These are phyloP conservation scores for Acrobasis consociella DNA, from an alignment of 2,888 invertebrate genomes.

Conservation along the genomic window DNA sequence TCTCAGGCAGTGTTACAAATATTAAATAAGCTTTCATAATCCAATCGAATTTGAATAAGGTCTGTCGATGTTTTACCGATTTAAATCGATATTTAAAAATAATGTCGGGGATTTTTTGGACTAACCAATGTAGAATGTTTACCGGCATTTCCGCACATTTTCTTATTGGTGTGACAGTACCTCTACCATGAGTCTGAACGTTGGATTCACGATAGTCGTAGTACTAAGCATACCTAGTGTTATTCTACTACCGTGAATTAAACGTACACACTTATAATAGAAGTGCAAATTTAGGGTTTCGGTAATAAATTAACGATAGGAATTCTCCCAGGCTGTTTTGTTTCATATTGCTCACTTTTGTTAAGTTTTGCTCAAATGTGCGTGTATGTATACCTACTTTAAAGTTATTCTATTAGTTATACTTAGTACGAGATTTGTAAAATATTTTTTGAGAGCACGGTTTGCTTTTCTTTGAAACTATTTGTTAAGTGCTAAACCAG, in stretches of 20 bases:
- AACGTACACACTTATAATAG: too few relatives aligned
- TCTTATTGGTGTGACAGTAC: neutral
- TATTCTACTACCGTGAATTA: too few relatives aligned
- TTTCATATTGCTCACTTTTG: slow-evolving; percentile 75
- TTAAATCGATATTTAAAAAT: slow-evolving; percentile 15
- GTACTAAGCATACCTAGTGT: too few relatives aligned
- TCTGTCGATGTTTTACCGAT: slow-evolving; percentile 17
- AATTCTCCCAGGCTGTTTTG: slow-evolving; percentile 51
- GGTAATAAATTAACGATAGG: slow-evolving; percentile 23
- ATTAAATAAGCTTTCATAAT: slow-evolving; percentile 32
- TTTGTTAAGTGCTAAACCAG: slow-evolving; percentile 55
- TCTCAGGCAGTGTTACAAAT: slow-evolving; percentile 63
- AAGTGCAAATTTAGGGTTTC: neutral
- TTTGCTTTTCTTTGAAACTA: slow-evolving; percentile 76
- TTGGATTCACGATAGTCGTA: too few relatives aligned
- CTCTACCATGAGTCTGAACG: too few relatives aligned
- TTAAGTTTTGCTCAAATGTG: slow-evolving; percentile 81
- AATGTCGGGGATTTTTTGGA: slow-evolving; percentile 5
- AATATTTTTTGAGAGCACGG: slow-evolving; percentile 77
- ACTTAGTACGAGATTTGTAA: slow-evolving; percentile 63
- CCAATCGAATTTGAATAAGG: slow-evolving; percentile 26
- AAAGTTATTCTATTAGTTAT: slow-evolving; percentile 66
- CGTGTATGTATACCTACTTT: slow-evolving; percentile 64
- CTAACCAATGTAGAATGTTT: slow-evolving; percentile 7
- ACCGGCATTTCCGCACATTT: slow-evolving; percentile 8